These are phyloP conservation scores for Spermophilus dauricus DNA, from an alignment of 2,113 vertebrate genomes.

Conservation along the genomic window DNA sequence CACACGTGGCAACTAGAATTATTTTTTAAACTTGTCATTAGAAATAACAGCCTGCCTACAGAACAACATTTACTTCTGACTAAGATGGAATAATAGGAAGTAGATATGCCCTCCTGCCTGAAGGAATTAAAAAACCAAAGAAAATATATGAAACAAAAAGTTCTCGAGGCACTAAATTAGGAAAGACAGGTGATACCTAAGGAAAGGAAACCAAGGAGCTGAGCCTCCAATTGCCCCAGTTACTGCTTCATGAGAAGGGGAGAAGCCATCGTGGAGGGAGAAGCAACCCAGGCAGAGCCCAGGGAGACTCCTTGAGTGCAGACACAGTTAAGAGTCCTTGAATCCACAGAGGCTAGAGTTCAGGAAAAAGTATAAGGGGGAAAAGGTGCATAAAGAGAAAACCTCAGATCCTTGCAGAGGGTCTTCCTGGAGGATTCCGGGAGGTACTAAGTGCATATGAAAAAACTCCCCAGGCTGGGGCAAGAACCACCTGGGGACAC, in stretches of 20 bases:
- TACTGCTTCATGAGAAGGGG: neutral
- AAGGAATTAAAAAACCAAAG: neutral
- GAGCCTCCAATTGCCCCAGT: neutral
- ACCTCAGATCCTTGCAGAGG: neutral
- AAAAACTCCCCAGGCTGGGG: neutral
- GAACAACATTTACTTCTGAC: neutral
- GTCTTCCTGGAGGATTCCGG: neutral
- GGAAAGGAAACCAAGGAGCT: neutral
- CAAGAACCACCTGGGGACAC: neutral
- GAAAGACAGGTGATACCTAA: neutral
- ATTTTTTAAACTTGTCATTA: neutral
- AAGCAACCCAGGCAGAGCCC: neutral
- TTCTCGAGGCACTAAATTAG: neutral
- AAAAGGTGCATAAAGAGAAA: neutral
- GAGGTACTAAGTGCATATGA: neutral
- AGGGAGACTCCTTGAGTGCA: neutral
- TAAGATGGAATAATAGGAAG: neutral
- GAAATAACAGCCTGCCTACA: neutral
- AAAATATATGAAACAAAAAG: neutral
- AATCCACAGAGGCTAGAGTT: neutral
- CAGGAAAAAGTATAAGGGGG: neutral
- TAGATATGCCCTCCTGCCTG: too few relatives aligned
- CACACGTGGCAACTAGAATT: neutral
- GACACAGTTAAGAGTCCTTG: neutral
- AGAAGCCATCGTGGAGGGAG: neutral